Evolutionary conservation across 2,888 invertebrate species (phyloP).

Genomic region (Leptinotarsa haldemani): DNA sequence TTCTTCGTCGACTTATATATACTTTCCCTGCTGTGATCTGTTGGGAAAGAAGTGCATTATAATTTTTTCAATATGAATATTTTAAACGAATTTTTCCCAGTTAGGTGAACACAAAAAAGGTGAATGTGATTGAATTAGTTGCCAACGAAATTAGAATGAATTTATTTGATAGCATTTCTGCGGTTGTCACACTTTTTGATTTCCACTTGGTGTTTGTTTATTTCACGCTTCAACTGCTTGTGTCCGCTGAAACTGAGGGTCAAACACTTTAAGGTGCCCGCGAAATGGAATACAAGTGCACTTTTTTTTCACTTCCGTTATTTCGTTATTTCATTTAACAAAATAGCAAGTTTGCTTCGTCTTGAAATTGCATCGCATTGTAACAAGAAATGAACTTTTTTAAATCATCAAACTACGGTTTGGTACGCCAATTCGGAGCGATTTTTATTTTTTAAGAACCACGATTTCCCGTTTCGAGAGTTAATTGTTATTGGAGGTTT

Average conservation of each 20-base stretch:
- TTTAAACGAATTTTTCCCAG: background rate
- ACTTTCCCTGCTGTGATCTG: conserved; percentile 8
- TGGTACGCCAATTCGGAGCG: background rate
- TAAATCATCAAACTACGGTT: background rate
- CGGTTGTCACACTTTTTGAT: conserved; percentile 28
- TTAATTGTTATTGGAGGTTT: too few species aligned
- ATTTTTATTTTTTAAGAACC: background rate
- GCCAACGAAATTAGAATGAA: conserved; percentile 14
- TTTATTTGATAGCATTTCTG: conserved; percentile 17
- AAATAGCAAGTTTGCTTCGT: background rate
- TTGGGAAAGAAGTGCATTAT: background rate
- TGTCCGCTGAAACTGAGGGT: background rate
- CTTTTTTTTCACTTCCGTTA: background rate
- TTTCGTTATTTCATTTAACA: background rate
- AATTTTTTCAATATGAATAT: background rate
- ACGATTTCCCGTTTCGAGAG: too few species aligned
- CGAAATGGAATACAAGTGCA: conserved; percentile 4
- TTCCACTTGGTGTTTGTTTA: conserved; percentile 15
- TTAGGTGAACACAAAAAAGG: background rate
- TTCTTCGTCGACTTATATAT: background rate
- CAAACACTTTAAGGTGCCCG: conserved; percentile 3
- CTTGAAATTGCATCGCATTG: background rate
- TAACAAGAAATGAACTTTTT: background rate
- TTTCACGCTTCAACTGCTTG: background rate
- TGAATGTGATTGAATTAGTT: background rate